Base-by-base conservation (phyloP, 2,888 invertebrate genomes). In the Ptychoptera contaminata region DNA sequence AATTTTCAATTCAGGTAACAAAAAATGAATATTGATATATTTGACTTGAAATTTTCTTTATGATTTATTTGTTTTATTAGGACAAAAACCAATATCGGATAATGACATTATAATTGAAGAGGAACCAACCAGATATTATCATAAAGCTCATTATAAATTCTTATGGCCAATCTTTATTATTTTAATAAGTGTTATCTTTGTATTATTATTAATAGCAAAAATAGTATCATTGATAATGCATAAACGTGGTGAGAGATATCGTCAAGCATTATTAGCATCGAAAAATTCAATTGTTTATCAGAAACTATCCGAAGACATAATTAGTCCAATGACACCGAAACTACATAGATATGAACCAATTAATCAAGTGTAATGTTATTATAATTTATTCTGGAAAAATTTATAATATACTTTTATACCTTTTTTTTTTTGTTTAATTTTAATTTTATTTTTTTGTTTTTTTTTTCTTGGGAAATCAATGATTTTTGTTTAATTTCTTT, bases 221-320 rank as follows among this genome's bases (percentile, higher is more conserved):
- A 56, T 73, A 16, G 67, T 74, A n/a, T 63, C 69, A 54, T 54
- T 63, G 49, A 49, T 65, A 46, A 69, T 74, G 71, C 70, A 69
- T 54, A 63, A 62, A 50, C 67, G 66, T 39, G 66, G 65, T 31
- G 66, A 67, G 51, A 67, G 74, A 49, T 65, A 65, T 48, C 62
- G 62, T 44, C 64, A 65, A 60, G 65, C 65, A 9, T 49, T 66
- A 34, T 46, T 66, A 48, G 63, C 63, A 45, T 58, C 63, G 5
- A 66, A 65, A 53, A 65, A 67, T 49, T 63, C 65, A 31, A 71
- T 83, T 47, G 80, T 85, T 15, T 85, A 84, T 64, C 80, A 81
- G 57, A 82, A 82, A 51, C 67, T 85, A 44, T 81, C 82, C 10
- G 84, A 84, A 61, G 84, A 85, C 53, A 73, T 82, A 51, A 71